Conservation (phyloP, 30 jellyfish, hydroid and myxozoan species). For the Nemopilema nomurai region DNA sequence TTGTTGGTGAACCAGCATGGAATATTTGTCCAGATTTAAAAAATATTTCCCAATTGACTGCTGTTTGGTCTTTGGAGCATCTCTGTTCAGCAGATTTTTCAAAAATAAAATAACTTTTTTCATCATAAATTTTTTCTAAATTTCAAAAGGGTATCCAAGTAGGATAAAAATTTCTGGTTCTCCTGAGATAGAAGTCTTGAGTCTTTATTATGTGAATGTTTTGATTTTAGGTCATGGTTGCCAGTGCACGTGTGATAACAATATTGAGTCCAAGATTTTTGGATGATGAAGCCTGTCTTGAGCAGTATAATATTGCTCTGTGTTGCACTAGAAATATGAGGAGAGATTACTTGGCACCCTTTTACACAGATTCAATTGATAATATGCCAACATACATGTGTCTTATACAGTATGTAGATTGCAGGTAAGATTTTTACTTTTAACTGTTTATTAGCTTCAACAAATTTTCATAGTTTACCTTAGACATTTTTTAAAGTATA, state of each 20-base stretch:
- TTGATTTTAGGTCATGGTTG: conserved; percentile 57
- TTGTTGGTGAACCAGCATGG: too few species aligned
- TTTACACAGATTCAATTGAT: conserved; percentile 42
- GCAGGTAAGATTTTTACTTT: conserved; percentile 67
- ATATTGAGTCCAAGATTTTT: conserved; percentile 57
- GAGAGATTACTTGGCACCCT: conserved; percentile 76
- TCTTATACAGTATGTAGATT: conserved; percentile 69
- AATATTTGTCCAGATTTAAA: too few species aligned
- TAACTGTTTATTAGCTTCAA: too few species aligned
- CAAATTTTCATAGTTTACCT: too few species aligned
- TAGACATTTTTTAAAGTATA: too few species aligned
- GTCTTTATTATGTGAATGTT: not conserved
- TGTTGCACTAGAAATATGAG: conserved; percentile 72
- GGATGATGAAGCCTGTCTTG: conserved; percentile 65
- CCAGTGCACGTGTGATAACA: conserved; percentile 75
- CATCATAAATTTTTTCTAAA: too few species aligned
- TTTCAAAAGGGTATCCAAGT: not conserved
- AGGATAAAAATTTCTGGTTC: not conserved
- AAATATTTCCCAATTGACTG: too few species aligned
- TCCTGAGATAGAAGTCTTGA: not conserved
- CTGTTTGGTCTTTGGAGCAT: too few species aligned
- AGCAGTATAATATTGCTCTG: conserved; percentile 75
- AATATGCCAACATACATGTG: conserved; percentile 83
- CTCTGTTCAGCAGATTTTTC: not conserved
- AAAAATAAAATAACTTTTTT: too few species aligned